A percentile compares a stretch with the other conserved stretches of the same genome.
phyloP scores from a whole-genome alignment of 2,113 vertebrate species.

The Muntiacus reevesi region DNA sequence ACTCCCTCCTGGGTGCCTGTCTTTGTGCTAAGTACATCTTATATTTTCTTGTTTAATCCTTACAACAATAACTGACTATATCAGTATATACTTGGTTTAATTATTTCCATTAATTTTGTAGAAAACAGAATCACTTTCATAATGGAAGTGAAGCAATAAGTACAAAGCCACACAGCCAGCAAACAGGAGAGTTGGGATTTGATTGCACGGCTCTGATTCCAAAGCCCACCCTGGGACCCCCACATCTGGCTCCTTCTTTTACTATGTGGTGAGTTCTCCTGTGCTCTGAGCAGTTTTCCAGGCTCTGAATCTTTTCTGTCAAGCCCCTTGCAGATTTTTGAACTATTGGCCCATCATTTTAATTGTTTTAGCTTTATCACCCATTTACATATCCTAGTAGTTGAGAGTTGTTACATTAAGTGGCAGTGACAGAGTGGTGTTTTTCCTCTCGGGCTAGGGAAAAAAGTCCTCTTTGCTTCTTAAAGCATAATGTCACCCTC shows the following conservation, averaged over 20 bases:
- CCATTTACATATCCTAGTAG: neutral
- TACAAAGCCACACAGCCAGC: neutral
- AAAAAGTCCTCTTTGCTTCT: neutral
- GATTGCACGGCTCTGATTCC: neutral
- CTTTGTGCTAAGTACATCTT: neutral
- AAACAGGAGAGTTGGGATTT: neutral
- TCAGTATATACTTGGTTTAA: neutral
- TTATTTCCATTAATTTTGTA: constrained; percentile 8
- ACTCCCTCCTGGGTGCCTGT: neutral
- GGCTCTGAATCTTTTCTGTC: neutral
- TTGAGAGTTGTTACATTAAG: neutral
- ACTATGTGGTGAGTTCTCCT: neutral
- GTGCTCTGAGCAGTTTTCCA: neutral
- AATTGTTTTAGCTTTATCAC: neutral
- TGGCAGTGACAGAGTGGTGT: neutral
- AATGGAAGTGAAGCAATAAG: neutral
- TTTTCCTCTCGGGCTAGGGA: neutral
- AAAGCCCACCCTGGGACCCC: neutral
- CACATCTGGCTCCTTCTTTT: no score
- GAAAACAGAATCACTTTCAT: neutral
- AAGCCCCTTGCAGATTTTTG: neutral
- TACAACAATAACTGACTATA: neutral
- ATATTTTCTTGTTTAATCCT: neutral
- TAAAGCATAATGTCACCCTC: neutral
- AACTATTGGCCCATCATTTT: neutral